Evolutionary conservation across 2,888 invertebrate species (phyloP).

Genomic region (Pandemis cinnamomeana): DNA sequence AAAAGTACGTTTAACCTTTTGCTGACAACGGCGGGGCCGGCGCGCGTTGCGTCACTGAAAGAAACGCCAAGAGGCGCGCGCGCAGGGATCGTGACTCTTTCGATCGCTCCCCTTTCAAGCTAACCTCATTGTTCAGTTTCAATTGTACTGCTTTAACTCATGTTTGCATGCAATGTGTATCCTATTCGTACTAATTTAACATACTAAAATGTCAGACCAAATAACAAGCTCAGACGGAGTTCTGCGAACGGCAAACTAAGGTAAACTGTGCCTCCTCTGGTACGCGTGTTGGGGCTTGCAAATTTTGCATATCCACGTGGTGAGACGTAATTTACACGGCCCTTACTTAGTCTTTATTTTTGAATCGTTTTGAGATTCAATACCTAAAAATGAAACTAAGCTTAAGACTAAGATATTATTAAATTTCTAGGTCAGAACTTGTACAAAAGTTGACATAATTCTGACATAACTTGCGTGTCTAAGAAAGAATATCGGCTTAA

Average conservation of each 20-base stretch:
- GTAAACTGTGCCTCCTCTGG: neutral
- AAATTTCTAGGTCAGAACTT: no score
- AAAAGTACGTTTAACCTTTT: conserved; percentile 33
- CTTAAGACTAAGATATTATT: no score
- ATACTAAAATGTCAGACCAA: neutral
- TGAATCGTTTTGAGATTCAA: no score
- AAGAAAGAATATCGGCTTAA: neutral
- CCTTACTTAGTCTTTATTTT: no score
- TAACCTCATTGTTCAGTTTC: conserved; percentile 34
- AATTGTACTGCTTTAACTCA: conserved; percentile 8
- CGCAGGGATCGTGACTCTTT: conserved; percentile 35
- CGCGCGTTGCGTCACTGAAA: conserved; percentile 29
- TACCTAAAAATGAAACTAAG: no score
- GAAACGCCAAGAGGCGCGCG: conserved; percentile 31
- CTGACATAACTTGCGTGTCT: neutral
- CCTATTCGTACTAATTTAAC: neutral
- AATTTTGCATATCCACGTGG: no score
- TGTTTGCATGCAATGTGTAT: neutral
- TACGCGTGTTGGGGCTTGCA: no score
- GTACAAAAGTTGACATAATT: neutral
- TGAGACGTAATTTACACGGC: no score
- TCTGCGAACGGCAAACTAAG: no score
- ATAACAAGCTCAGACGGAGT: no score
- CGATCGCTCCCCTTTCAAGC: conserved; percentile 27
- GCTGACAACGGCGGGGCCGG: conserved; percentile 21